Evolutionary conservation across 2,113 vertebrate species (phyloP).

Genomic region (Aspiorhynchus laticeps): DNA sequence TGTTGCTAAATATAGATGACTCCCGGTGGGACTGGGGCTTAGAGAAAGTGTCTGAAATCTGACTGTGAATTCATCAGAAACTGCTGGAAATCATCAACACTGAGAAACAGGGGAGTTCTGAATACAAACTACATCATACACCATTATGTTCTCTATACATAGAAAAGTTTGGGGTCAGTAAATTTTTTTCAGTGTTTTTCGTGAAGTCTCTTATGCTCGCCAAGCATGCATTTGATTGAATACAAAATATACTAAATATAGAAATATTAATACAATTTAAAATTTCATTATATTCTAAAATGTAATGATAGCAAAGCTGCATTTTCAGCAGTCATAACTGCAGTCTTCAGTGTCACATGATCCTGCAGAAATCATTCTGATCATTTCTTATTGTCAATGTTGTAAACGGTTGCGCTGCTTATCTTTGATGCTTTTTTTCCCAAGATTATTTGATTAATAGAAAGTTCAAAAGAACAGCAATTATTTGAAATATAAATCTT

Average conservation of each 20-base stretch:
- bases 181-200: neutral
- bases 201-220: neutral
- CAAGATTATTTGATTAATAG: neutral
- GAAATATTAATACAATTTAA: neutral
- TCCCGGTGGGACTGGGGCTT: neutral
- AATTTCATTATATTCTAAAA: neutral
- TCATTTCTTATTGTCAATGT: neutral
- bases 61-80: neutral
- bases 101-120: too few species aligned
- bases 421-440: neutral
- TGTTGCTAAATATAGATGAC: neutral
- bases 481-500: too few species aligned
- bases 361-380: too few species aligned
- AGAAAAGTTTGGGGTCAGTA: neutral
- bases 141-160: neutral
- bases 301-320: neutral
- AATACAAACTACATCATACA: too few species aligned
- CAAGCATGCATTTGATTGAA: neutral
- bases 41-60: too few species aligned
- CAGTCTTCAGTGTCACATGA: neutral
- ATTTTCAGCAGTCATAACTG: neutral
- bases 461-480: neutral
- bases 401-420: neutral
- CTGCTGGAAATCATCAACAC: too few species aligned
- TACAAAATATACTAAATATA: too few species aligned